Percentiles rank a stretch among this genome's conserved stretches.
Evolutionary conservation across 1,140 invertebrate species (phyloP).

Genomic region (Anoplolepis gracilipes): DNA sequence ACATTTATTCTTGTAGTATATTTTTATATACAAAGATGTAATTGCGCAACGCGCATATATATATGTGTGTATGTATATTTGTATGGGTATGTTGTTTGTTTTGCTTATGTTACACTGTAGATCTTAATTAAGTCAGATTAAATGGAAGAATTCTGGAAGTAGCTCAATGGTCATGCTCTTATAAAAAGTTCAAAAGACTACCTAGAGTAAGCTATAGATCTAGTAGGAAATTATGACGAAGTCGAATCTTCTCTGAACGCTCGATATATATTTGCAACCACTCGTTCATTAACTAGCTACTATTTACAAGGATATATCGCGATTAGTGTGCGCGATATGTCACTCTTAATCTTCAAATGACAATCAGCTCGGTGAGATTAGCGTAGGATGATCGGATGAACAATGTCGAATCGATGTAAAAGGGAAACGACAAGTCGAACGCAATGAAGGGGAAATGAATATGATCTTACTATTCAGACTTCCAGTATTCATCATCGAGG

Average conservation of each 20-base stretch:
- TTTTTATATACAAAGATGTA: slow-evolving; percentile 59
- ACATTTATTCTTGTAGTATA: slow-evolving; percentile 58
- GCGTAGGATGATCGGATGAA: neutral
- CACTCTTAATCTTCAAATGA: neutral
- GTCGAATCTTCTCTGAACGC: neutral
- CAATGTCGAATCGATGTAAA: neutral
- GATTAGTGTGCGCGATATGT: slow-evolving; percentile 7
- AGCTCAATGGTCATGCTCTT: slow-evolving; percentile 50
- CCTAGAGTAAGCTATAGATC: slow-evolving; percentile 29
- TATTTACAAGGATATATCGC: slow-evolving; percentile 46
- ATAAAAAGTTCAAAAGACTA: slow-evolving; percentile 63
- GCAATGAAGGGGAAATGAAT: neutral
- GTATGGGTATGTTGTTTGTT: slow-evolving; percentile 16
- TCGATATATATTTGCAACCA: slow-evolving; percentile 12
- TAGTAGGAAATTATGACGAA: slow-evolving; percentile 53
- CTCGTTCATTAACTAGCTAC: neutral
- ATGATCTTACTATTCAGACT: slow-evolving; percentile 18
- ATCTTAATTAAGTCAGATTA: slow-evolving; percentile 28
- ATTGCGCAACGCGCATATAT: neutral
- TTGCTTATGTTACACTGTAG: slow-evolving; percentile 49
- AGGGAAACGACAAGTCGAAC: neutral
- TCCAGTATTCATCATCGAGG: neutral
- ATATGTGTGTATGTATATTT: neutral
- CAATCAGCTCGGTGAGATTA: neutral
- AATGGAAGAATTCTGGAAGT: slow-evolving; percentile 60